Evolutionary conservation across 1,140 invertebrate species (phyloP).

Genomic region (Zaprionus nigranus): DNA sequence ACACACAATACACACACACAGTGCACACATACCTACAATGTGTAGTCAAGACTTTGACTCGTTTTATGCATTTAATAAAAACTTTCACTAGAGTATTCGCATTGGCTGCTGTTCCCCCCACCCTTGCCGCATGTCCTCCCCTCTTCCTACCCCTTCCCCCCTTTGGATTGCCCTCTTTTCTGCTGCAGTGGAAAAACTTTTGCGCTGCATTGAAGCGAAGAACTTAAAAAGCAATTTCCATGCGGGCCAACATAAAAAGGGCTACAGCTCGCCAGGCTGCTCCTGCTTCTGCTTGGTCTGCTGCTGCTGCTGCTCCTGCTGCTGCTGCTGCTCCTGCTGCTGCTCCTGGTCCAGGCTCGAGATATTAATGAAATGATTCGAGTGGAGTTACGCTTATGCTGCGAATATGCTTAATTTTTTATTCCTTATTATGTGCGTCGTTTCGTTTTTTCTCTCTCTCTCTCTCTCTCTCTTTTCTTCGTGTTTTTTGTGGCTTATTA

Average conservation of each 20-base stretch:
- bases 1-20: too few relatives aligned
- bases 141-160: background rate
- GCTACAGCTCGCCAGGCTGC: conserved; percentile 39
- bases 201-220: conserved; percentile 76
- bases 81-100: conserved; percentile 71
- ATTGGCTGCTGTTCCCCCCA: conserved; percentile 37
- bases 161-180: conserved; percentile 24
- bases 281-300: background rate
- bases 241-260: conserved; percentile 50
- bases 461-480: conserved; percentile 15
- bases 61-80: conserved; percentile 81
- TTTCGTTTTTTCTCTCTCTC: too few relatives aligned
- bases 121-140: background rate
- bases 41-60: conserved; percentile 67
- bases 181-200: conserved; percentile 69
- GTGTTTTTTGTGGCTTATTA: conserved; percentile 34
- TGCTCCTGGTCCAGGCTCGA: conserved; percentile 1
- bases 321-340: background rate
- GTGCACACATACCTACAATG: conserved; percentile 25
- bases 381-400: conserved; percentile 77
- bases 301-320: background rate
- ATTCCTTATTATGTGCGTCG: conserved; percentile 33
- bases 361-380: conserved; percentile 83
- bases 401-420: conserved; percentile 49
- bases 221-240: conserved; percentile 81